These are phyloP conservation scores for Argyresthia albistria DNA, from an alignment of 2,888 invertebrate species.

Conservation along the genomic window DNA sequence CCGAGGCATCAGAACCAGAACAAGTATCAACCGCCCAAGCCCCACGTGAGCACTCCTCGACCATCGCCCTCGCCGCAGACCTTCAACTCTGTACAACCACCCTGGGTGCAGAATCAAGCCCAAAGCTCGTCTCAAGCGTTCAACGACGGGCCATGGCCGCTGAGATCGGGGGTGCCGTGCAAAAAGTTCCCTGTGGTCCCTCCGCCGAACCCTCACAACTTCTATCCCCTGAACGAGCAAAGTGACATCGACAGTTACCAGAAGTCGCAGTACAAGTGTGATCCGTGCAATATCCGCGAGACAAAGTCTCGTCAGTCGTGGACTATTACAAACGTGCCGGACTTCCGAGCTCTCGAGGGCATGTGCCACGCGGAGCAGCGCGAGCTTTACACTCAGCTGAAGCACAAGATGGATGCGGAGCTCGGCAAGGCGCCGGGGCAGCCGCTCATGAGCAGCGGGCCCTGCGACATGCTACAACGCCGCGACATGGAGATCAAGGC, in stretches of 20 bases:
- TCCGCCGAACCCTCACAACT: constrained; percentile 47
- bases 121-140: constrained; percentile 41
- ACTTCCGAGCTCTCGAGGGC: constrained; percentile 51
- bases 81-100: constrained; percentile 52
- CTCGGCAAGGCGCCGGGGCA: constrained; percentile 58
- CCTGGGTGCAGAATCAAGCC: constrained; percentile 53
- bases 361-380: constrained; percentile 58
- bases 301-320: constrained; percentile 63
- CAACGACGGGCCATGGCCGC: constrained; percentile 55
- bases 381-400: constrained; percentile 54
- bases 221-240: constrained; percentile 52
- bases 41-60: constrained; percentile 45
- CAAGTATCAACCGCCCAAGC: constrained; percentile 49
- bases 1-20: constrained; percentile 57
- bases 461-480: constrained; percentile 52
- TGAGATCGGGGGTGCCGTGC: constrained; percentile 43
- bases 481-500: constrained; percentile 61
- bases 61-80: constrained; percentile 53
- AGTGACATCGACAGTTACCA: constrained; percentile 47
- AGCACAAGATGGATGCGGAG: constrained; percentile 62
- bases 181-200: constrained; percentile 57
- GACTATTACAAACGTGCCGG: constrained; percentile 61
- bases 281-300: constrained; percentile 51
- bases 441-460: constrained; percentile 39
- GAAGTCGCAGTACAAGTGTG: constrained; percentile 53